Base-by-base conservation (phyloP, 2,888 invertebrate genomes). In the Apantesis nais region DNA sequence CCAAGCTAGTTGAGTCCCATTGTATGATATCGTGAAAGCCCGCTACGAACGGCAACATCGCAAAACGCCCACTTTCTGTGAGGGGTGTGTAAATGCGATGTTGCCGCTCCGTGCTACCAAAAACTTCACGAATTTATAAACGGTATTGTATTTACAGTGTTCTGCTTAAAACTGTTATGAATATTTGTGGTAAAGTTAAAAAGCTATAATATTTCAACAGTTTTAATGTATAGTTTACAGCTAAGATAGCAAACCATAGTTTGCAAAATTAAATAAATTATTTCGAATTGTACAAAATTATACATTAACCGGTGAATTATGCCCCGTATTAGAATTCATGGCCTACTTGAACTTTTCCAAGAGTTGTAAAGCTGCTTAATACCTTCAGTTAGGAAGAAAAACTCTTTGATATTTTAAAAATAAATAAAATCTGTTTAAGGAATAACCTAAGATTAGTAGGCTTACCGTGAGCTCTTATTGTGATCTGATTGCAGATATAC, bases 41-140 rank as follows among this genome's bases (percentile, higher is more conserved):
- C 34, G 55, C 31, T 25, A 29, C 22, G 60, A 67, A 41, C 44
- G 67, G 60, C 67, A 67, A 67, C 67, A 31, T 67, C 58, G 67
- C 67, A 60, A 44, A 29, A 67, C 67, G 37, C 66, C 44, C 60
- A 60, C 44, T 29, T 60, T 41, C 60, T 25, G 58, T 29, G 41
- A 41, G 31, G 66, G 66, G 66, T 31, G 60, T 31, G 31, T 60
- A 41, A 31, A 41, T 31, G 67, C 67, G 41, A 60, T n/a, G 67
- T 60, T 67, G 67, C 67, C 67, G 41, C 12, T 67, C 22, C 44
- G 67, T 67, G 60, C 39, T 41, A 67, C 67, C 67, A 14, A 39
- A 58, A 58, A 29, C 55, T 66, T 39, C 44, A 66, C 66, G 34
- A 58, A 37, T 66, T 55, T 55, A 31, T 34, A 31, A 48, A 48